These are phyloP conservation scores for Microcebus ravelobensis DNA, from an alignment of 2,113 vertebrate genomes.

Conservation along the genomic window DNA sequence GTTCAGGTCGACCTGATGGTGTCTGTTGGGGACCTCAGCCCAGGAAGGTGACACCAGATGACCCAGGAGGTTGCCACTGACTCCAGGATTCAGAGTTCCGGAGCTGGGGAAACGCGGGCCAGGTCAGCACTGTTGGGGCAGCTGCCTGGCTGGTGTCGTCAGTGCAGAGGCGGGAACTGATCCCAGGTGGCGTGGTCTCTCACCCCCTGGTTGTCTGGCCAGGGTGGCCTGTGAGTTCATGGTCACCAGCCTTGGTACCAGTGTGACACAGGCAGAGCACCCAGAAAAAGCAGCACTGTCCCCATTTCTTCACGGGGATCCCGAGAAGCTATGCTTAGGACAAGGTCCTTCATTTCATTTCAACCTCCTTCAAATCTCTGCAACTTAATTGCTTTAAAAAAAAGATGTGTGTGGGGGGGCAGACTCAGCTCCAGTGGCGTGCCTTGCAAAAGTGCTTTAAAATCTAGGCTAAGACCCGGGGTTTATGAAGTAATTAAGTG, in stretches of 20 bases:
- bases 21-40: neutral
- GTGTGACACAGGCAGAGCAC: too few relatives aligned
- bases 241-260: neutral
- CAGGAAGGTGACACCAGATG: neutral
- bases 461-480: neutral
- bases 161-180: neutral
- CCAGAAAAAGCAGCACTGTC: neutral
- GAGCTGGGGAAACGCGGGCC: neutral
- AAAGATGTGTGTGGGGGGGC: neutral
- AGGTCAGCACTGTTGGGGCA: too few relatives aligned
- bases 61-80: neutral
- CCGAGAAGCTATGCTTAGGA: neutral
- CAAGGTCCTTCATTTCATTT: neutral
- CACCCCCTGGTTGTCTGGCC: neutral
- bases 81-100: neutral
- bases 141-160: rapidly evolving
- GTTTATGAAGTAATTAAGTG: constrained; percentile 9
- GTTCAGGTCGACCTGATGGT: too few relatives aligned
- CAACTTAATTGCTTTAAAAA: neutral
- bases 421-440: neutral
- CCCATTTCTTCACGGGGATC: neutral
- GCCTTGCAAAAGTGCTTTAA: neutral
- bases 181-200: neutral
- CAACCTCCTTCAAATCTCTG: neutral
- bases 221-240: neutral